Evolutionary conservation across 2,113 vertebrate species (phyloP).

Genomic region (Passer montanus): DNA sequence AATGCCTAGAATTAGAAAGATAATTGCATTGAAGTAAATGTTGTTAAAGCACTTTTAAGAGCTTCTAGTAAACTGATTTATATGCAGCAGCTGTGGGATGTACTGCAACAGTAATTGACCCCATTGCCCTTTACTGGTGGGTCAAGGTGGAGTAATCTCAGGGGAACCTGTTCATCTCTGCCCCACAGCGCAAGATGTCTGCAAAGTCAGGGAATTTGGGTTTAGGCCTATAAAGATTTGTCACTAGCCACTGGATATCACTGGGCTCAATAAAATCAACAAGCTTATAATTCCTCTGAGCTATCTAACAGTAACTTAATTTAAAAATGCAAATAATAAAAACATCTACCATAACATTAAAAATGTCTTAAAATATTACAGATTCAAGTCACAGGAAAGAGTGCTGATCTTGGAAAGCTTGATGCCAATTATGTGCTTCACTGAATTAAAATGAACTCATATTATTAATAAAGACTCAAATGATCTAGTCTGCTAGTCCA

Average conservation of each 20-base stretch:
- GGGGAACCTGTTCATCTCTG: constrained; percentile 62
- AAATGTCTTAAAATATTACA: constrained; percentile 57
- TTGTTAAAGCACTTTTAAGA: constrained; percentile 26
- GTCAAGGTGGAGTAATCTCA: constrained; percentile 69
- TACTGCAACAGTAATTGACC: constrained; percentile 76
- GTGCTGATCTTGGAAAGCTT: constrained; percentile 72
- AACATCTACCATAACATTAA: constrained; percentile 57
- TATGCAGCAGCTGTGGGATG: constrained; percentile 57
- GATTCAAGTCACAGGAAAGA: constrained; percentile 65
- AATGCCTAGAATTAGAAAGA: constrained; percentile 48
- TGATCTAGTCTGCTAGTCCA: constrained; percentile 71
- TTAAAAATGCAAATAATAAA: constrained; percentile 79
- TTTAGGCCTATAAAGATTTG: constrained; percentile 71
- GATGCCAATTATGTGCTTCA: constrained; percentile 80
- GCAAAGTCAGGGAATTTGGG: constrained; percentile 67
- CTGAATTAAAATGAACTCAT: constrained; percentile 80
- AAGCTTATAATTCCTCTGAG: constrained; percentile 75
- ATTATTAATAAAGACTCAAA: constrained; percentile 77
- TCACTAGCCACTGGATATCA: constrained; percentile 61
- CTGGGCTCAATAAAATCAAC: constrained; percentile 68
- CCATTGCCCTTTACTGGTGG: constrained; percentile 55
- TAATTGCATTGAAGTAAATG: constrained; percentile 53
- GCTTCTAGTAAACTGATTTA: constrained; percentile 70
- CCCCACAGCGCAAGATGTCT: constrained; percentile 42
- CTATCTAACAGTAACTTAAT: constrained; percentile 65